These are phyloP conservation scores for Ethmia dodecea DNA, from an alignment of 2,888 invertebrate species.

Conservation along the genomic window DNA sequence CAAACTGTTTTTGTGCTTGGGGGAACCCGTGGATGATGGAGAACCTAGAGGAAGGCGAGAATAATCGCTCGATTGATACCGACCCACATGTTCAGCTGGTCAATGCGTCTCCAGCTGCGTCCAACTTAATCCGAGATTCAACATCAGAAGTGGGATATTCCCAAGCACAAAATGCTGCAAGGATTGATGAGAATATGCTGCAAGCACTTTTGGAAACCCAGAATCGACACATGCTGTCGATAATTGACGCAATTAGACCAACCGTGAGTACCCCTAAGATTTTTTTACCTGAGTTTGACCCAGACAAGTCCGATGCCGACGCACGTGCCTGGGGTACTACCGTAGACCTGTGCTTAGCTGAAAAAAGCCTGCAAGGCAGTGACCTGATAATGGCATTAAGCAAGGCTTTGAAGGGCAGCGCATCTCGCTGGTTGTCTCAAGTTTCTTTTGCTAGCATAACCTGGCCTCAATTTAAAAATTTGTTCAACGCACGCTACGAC, in stretches of 20 bases:
- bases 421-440: conserved; percentile 2
- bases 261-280: not conserved
- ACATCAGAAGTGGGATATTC: conserved; percentile 1
- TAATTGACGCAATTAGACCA: not conserved
- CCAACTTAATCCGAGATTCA: not conserved
- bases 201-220: not conserved
- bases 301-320: conserved; percentile 1
- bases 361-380: not conserved
- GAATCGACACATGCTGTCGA: not conserved
- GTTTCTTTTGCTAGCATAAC: not conserved
- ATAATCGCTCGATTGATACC: too few species aligned
- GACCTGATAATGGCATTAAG: not conserved
- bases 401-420: conserved; percentile 1
- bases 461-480: not conserved
- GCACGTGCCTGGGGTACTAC: conserved; percentile 4
- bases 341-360: conserved; percentile 1
- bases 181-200: not conserved
- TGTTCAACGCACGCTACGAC: conserved; percentile 1
- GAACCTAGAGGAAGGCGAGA: too few species aligned
- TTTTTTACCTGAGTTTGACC: conserved; percentile 3
- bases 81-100: too few species aligned
- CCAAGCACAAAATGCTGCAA: not conserved
- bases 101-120: too few species aligned
- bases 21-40: too few species aligned
- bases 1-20: too few species aligned